Evolutionary conservation across 2,797 vertebrate genomes (phyloP), one percentile per base, ranked within the genome.

Genomic region (Catostomus latipinnis): DNA sequence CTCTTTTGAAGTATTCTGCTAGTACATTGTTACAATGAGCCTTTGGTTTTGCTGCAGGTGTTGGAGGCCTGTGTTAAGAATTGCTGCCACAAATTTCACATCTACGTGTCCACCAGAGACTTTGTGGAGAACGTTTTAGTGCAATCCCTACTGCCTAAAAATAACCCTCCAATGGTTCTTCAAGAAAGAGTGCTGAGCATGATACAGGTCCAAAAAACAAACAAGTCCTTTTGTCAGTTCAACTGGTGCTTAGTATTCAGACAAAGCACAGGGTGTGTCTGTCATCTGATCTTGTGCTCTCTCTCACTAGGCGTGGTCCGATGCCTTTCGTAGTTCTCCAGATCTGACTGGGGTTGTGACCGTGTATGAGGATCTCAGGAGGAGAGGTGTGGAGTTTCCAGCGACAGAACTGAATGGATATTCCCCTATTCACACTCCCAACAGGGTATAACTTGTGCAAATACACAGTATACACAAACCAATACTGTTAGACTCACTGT

Each of bases 21-120:
- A 34, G 34, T 34, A 34, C 6, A 6, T 43, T 12, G 4, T 57
- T 57, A 57, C n/a, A 57, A 12, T 18, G 56, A 8, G 7, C 7
- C 14, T 66, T 66, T 54, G 12, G 5, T 70, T 43, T 62, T 63
- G 49, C 60, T 57, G 43, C 85, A 99, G 98, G 95, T 97, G 50
- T 91, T 99, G 67, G 98, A 99, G 88, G 96, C 96, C 0, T 98
- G 96, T 0, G 97, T 99, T 85, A 99, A 99, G 92, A 99, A 99
- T 92, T 99, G 98, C 0, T 97, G 97, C 65, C 96, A 97, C 89
- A 95, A 93, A 82, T 97, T 99, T 88, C 98, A 99, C 3, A 45
- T 96, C 71, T 91, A 98, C 67, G 96, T 98, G 82, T 96, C 98
- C 18, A 95, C 94, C 49, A 93, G 97, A 74, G 98, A 99, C 80